Conservation (phyloP, 30 jellyfish, hydroid and myxozoan genomes). For the Chrysaora quinquecirrha region DNA sequence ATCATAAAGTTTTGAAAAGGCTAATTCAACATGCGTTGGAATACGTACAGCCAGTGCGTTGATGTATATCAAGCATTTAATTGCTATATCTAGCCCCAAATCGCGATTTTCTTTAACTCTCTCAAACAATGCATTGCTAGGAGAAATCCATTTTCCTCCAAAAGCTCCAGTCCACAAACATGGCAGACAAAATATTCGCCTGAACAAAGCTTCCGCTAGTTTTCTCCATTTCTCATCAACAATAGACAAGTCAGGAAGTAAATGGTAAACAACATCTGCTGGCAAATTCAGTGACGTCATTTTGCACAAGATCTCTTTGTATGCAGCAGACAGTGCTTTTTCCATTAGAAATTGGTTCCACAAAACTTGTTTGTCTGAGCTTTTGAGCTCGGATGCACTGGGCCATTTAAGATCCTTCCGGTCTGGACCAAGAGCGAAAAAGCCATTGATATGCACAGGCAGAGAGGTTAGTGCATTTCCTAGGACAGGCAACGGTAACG, state of each 20-base stretch:
- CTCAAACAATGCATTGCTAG: neutral
- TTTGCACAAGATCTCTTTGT: neutral
- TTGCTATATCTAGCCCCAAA: conserved; percentile 5
- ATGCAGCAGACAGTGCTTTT: conserved; percentile 42
- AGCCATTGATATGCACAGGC: conserved; percentile 65
- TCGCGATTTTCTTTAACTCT: neutral
- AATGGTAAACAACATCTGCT: conserved; percentile 7
- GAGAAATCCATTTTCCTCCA: conserved; percentile 27
- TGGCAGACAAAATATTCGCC: neutral
- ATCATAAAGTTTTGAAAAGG: neutral
- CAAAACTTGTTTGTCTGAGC: conserved; percentile 33
- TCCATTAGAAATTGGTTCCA: conserved; percentile 47
- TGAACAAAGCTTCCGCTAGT: conserved; percentile 14
- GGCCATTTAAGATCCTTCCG: conserved; percentile 70
- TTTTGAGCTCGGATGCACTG: neutral
- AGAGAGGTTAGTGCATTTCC: conserved; percentile 23
- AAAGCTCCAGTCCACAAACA: conserved; percentile 46
- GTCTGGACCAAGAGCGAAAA: conserved; percentile 71
- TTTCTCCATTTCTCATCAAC: conserved; percentile 50
- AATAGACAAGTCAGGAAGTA: conserved; percentile 19
- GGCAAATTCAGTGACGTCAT: neutral
- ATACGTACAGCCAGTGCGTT: neutral
- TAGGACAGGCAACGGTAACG: conserved; percentile 50
- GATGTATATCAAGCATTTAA: neutral
- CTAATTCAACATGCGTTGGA: conserved; percentile 21